A percentile compares a stretch with the other conserved stretches of the same genome.
phyloP scores from a whole-genome alignment of 1,140 invertebrate species.

The Mercenaria mercenaria region DNA sequence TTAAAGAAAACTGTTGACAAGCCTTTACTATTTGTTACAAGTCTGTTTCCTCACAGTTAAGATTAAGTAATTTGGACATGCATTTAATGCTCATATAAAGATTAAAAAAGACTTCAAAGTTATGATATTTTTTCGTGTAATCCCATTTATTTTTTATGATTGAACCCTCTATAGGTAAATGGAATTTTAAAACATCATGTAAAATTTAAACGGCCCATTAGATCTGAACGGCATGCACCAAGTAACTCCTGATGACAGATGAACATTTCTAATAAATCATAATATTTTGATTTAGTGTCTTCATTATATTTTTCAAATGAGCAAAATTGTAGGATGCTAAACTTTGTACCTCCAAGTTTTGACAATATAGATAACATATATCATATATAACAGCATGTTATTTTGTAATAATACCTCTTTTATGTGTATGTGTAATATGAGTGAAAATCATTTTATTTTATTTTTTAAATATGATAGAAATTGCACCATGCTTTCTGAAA shows the following conservation, averaged over 20 bases:
- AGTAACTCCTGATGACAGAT: conserved; percentile 8
- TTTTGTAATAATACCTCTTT: neutral
- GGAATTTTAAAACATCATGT: neutral
- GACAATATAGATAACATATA: neutral
- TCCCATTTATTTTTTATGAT: too few relatives aligned
- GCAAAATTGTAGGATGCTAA: neutral
- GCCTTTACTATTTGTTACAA: too few relatives aligned
- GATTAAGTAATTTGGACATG: too few relatives aligned
- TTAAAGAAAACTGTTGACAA: too few relatives aligned
- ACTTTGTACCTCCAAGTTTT: neutral
- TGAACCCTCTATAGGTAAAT: neutral
- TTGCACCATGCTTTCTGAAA: too few relatives aligned
- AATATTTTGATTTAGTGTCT: neutral
- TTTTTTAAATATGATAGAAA: too few relatives aligned
- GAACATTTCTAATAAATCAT: neutral
- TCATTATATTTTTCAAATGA: neutral
- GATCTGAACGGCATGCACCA: neutral
- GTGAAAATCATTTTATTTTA: too few relatives aligned
- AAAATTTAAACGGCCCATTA: neutral
- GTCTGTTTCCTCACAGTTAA: too few relatives aligned
- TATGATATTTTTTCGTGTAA: too few relatives aligned
- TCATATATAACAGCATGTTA: neutral
- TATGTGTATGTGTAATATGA: too few relatives aligned
- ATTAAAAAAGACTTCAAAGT: too few relatives aligned
- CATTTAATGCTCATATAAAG: too few relatives aligned